phyloP scores from a whole-genome alignment of 2,888 invertebrate genomes.

The Neocrepidodera transversa region DNA sequence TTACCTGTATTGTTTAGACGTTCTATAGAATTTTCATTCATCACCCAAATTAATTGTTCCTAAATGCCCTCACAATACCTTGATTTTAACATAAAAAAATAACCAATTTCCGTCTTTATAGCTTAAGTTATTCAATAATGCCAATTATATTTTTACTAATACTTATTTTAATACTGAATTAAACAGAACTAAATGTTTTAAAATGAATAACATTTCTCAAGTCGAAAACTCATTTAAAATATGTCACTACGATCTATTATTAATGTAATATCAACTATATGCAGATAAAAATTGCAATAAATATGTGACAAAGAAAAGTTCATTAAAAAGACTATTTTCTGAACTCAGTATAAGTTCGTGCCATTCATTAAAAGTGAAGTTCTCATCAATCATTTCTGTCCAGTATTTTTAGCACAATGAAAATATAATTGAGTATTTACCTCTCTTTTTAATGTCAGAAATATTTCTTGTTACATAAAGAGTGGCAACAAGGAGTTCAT shows the following conservation, averaged over 20 bases:
- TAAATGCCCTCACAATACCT: too few species aligned
- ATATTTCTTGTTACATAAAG: neutral
- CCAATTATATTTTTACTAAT: too few species aligned
- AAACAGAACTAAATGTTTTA: too few species aligned
- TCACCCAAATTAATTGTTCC: too few species aligned
- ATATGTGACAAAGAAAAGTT: neutral
- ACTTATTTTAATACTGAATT: too few species aligned
- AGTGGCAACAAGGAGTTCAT: neutral
- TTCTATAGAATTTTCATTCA: too few species aligned
- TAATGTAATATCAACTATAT: neutral
- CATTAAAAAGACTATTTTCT: neutral
- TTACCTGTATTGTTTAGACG: too few species aligned
- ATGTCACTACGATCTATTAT: neutral
- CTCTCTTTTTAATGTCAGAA: conserved; percentile 12
- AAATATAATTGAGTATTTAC: conserved; percentile 15
- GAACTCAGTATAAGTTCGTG: neutral
- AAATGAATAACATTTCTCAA: too few species aligned
- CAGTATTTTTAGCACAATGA: conserved; percentile 21
- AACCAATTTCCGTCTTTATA: too few species aligned
- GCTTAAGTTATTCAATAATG: too few species aligned
- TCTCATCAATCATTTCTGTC: conserved; percentile 22
- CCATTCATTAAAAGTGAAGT: conserved; percentile 6
- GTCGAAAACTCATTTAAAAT: too few species aligned
- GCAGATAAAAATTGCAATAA: neutral
- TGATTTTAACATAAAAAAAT: too few species aligned